Percentiles rank a stretch among this genome's conserved stretches.
These are phyloP conservation scores for Drosophila koepferae DNA, from an alignment of 2,888 invertebrate species.

Conservation along the genomic window DNA sequence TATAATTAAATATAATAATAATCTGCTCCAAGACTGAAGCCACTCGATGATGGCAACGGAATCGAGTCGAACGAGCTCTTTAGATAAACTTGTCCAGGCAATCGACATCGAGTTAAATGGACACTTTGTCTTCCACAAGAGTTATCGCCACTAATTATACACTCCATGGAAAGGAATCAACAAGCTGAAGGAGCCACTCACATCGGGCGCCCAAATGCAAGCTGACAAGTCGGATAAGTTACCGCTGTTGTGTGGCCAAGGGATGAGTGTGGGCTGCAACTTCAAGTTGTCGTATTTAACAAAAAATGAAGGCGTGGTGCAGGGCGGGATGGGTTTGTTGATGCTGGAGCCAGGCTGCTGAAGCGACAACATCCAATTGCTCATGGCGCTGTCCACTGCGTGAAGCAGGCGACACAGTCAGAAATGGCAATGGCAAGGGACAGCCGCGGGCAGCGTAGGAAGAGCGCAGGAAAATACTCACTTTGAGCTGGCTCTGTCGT, in stretches of 20 bases:
- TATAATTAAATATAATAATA: not conserved
- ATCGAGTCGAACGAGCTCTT: not conserved
- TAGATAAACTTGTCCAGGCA: constrained; percentile 1
- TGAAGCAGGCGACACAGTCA: constrained; percentile 30
- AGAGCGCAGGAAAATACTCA: constrained; percentile 54
- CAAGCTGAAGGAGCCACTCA: constrained; percentile 41
- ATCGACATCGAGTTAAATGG: not conserved
- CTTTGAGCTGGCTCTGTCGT: constrained; percentile 57
- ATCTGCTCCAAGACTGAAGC: not conserved
- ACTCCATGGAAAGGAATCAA: constrained; percentile 47
- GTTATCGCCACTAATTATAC: constrained; percentile 59
- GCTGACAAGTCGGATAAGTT: constrained; percentile 58
- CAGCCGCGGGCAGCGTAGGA: constrained; percentile 14
- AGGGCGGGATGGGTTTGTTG: constrained; percentile 25
- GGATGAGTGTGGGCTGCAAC: constrained; percentile 32
- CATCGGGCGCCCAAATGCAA: constrained; percentile 32
- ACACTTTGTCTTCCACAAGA: not conserved
- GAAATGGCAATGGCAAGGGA: constrained; percentile 4
- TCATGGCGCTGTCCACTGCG: constrained; percentile 42
- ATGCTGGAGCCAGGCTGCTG: constrained; percentile 23
- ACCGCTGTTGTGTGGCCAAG: constrained; percentile 56
- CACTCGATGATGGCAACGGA: not conserved
- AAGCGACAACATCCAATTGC: constrained; percentile 56
- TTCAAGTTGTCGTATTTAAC: constrained; percentile 20
- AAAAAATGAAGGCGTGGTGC: constrained; percentile 12